phyloP scores from a whole-genome alignment of 2,888 invertebrate genomes.

The Colletes collaris region DNA sequence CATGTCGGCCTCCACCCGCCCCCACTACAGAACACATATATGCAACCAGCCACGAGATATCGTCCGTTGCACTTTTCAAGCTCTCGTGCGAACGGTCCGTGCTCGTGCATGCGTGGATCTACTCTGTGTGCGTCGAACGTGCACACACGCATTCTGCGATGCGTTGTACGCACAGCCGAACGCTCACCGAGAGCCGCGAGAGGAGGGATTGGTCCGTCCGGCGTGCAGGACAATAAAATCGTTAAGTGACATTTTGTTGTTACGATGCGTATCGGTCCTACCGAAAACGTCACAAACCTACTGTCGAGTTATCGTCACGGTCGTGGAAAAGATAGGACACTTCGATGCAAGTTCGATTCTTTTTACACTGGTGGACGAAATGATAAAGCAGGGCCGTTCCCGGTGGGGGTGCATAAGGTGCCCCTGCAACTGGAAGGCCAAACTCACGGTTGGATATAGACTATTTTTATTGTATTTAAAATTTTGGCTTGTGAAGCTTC shows the following conservation, averaged over 20 bases:
- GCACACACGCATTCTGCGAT: constrained; percentile 19
- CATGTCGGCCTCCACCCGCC: constrained; percentile 59
- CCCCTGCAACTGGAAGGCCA: no score
- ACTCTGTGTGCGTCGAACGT: background rate
- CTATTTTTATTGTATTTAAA: no score
- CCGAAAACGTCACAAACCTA: background rate
- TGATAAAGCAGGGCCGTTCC: no score
- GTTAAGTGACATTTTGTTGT: constrained; percentile 41
- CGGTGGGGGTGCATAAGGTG: no score
- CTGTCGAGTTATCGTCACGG: no score
- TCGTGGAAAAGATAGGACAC: no score
- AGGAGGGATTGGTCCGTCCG: constrained; percentile 44
- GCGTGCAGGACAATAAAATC: constrained; percentile 56
- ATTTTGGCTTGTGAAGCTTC: no score
- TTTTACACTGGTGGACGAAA: no score
- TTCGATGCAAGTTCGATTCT: no score
- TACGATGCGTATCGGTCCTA: constrained; percentile 25
- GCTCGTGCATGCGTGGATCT: background rate
- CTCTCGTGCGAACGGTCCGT: constrained; percentile 55
- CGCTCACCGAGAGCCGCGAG: constrained; percentile 41
- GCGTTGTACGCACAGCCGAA: constrained; percentile 7
- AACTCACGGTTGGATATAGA: no score
- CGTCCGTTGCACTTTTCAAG: constrained; percentile 72
- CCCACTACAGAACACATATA: constrained; percentile 37
- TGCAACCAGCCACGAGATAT: constrained; percentile 64